Conservation (phyloP, 1,140 invertebrate genomes). For the Belonocnema kinseyi region DNA sequence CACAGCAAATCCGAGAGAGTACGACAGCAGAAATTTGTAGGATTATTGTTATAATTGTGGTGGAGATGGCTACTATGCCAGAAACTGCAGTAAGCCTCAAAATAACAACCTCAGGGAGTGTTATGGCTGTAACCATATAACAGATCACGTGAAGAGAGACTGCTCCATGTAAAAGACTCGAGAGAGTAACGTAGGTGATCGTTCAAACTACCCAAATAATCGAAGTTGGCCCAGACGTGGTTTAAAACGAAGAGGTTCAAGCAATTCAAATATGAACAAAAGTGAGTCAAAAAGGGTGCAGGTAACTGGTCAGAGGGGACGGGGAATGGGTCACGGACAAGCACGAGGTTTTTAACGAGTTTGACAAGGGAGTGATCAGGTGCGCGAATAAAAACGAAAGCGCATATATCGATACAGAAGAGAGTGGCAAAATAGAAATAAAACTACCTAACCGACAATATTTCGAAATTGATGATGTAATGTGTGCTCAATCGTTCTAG, state of each 20-base stretch:
- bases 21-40: slow-evolving; percentile 24
- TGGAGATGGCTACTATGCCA: not conserved
- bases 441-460: not conserved
- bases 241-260: not conserved
- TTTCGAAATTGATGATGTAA: not conserved
- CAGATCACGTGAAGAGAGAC: not conserved
- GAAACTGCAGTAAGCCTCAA: too few species aligned
- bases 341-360: slow-evolving; percentile 1
- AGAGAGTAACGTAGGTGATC: not conserved
- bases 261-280: not conserved
- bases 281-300: not conserved
- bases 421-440: slow-evolving; percentile 13
- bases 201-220: not conserved
- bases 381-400: slow-evolving; percentile 37
- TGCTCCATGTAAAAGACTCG: not conserved
- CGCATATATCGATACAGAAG: slow-evolving; percentile 34
- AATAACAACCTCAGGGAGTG: too few species aligned
- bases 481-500: too few species aligned
- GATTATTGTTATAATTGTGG: too few species aligned
- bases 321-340: not conserved
- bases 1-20: not conserved
- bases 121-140: too few species aligned
- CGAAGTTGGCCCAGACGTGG: not conserved
- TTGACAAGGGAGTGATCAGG: slow-evolving; percentile 29
- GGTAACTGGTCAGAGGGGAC: not conserved